phyloP scores from a whole-genome alignment of 2,113 vertebrate species.

The Passer domesticus region DNA sequence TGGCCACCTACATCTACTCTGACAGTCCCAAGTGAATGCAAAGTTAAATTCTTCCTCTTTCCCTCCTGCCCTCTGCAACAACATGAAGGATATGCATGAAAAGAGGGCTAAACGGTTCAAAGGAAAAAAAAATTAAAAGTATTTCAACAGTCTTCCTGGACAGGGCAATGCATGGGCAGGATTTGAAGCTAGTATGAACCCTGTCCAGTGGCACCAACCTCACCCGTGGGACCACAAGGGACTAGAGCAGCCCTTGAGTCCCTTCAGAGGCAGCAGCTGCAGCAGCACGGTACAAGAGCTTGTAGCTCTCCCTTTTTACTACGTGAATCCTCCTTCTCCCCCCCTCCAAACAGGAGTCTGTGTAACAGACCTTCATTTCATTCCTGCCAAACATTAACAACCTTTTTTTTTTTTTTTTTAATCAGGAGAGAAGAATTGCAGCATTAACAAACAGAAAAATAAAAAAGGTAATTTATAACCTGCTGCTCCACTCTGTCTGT shows the following conservation, averaged over 20 bases:
- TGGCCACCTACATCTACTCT: background rate
- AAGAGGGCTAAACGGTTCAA: background rate
- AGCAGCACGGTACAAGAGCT: background rate
- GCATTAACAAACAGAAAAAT: conserved; percentile 51
- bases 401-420: background rate
- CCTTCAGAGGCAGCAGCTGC: background rate
- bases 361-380: conserved; percentile 21
- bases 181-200: background rate
- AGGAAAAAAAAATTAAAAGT: background rate
- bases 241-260: background rate
- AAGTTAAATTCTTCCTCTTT: background rate
- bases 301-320: background rate
- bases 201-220: background rate
- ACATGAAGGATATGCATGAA: background rate
- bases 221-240: background rate
- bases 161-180: background rate
- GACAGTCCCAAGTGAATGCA: background rate
- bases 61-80: background rate
- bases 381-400: conserved; percentile 42
- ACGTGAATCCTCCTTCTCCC: background rate
- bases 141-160: background rate
- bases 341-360: background rate
- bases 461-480: conserved; percentile 55
- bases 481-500: background rate
- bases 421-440: background rate